A percentile compares a stretch with the other conserved stretches of the same genome.
These are phyloP conservation scores for Spialia ferax DNA, from an alignment of 2,888 invertebrate species.

Conservation along the genomic window DNA sequence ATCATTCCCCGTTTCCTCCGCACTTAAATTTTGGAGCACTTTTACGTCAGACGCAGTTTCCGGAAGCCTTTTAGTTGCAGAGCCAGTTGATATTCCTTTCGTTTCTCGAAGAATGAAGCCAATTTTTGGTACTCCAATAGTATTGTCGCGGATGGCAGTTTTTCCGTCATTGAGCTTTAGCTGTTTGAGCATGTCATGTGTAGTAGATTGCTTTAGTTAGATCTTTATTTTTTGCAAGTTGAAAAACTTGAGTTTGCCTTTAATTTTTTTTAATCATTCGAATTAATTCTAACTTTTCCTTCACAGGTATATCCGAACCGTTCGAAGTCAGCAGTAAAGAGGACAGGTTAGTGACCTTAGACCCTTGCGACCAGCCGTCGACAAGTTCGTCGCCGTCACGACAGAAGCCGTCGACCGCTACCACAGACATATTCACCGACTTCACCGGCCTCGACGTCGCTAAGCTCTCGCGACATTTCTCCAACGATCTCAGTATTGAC, in stretches of 20 bases:
- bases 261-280: neutral
- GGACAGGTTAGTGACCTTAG: slow-evolving; percentile 63
- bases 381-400: slow-evolving; percentile 58
- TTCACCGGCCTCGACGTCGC: slow-evolving; percentile 80
- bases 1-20: neutral
- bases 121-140: neutral
- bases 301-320: slow-evolving; percentile 78
- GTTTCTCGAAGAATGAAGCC: neutral
- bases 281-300: neutral
- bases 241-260: too few species aligned
- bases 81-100: neutral
- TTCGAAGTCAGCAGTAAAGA: slow-evolving; percentile 81
- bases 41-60: neutral
- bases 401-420: slow-evolving; percentile 62
- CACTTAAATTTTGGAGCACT: neutral
- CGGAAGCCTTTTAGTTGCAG: neutral
- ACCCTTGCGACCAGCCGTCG: slow-evolving; percentile 62
- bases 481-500: slow-evolving; percentile 82
- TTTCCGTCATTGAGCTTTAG: neutral
- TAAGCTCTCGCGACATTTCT: slow-evolving; percentile 79
- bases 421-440: slow-evolving; percentile 77
- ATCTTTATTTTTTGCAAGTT: too few species aligned
- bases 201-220: neutral
- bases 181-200: neutral
- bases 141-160: neutral